Conservation (phyloP, 2,113 vertebrate species). For the Mobula hypostoma region DNA sequence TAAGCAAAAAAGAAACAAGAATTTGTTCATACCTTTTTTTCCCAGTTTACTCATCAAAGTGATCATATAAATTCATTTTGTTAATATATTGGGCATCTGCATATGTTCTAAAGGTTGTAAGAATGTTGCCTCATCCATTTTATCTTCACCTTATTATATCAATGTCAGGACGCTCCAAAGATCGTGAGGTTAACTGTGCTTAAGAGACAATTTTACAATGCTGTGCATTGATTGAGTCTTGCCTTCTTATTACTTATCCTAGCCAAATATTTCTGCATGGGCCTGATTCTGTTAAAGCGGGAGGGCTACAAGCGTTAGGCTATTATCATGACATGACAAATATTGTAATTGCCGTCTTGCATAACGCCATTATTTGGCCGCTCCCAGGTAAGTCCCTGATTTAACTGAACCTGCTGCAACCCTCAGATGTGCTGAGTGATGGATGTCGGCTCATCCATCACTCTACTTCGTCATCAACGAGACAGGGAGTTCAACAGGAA, state of each 20-base stretch:
- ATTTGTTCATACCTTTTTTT: background rate
- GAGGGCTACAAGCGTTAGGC: background rate
- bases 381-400: too few species aligned
- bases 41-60: background rate
- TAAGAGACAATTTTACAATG: background rate
- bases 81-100: background rate
- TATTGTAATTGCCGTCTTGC: background rate
- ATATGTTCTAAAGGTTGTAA: background rate
- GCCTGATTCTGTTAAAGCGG: background rate
- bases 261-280: background rate
- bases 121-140: background rate
- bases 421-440: too few species aligned
- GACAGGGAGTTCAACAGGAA: too few species aligned
- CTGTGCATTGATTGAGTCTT: background rate
- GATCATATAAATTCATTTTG: background rate
- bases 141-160: background rate
- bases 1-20: background rate
- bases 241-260: background rate
- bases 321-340: background rate
- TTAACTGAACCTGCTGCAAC: too few species aligned
- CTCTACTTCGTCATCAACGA: too few species aligned
- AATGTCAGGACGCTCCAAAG: background rate
- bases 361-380: too few species aligned
- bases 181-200: background rate
- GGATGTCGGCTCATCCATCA: too few species aligned